Conservation (phyloP, 64 coral and sea anemone species). For the Acropora yongei region DNA sequence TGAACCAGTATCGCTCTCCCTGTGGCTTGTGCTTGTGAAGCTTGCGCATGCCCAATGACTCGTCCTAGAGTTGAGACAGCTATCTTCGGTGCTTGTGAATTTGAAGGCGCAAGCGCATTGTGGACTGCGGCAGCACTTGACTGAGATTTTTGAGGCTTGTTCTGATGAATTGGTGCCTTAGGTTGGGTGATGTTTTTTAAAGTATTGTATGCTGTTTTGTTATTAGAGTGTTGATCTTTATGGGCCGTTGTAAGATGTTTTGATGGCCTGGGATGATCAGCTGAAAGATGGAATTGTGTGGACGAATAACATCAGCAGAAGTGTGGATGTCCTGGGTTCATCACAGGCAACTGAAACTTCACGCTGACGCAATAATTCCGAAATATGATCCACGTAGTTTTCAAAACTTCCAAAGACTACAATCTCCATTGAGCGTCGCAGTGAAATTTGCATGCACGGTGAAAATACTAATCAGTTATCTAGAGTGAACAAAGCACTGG, state of each 20-base stretch:
- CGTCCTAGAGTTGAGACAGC: not conserved
- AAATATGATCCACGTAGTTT: too few species aligned
- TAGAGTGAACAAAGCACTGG: too few species aligned
- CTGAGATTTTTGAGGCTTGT: not conserved
- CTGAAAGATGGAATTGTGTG: not conserved
- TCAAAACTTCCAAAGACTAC: too few species aligned
- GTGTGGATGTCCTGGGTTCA: too few species aligned
- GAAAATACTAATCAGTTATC: too few species aligned
- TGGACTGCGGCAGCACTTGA: not conserved
- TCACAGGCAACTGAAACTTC: too few species aligned
- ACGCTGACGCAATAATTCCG: too few species aligned
- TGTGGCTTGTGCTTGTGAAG: not conserved
- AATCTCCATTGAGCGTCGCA: too few species aligned
- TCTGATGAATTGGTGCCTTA: not conserved
- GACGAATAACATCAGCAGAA: too few species aligned
- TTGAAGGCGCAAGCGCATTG: not conserved
- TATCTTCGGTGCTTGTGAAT: too few species aligned
- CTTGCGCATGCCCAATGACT: not conserved
- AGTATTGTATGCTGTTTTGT: not conserved
- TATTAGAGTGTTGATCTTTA: not conserved
- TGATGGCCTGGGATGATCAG: not conserved
- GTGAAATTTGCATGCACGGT: too few species aligned
- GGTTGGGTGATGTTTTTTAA: not conserved
- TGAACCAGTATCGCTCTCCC: constrained; percentile 18
- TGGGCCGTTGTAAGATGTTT: not conserved